These are phyloP conservation scores for Calameuta filiformis DNA, from an alignment of 2,888 invertebrate genomes.

Conservation along the genomic window DNA sequence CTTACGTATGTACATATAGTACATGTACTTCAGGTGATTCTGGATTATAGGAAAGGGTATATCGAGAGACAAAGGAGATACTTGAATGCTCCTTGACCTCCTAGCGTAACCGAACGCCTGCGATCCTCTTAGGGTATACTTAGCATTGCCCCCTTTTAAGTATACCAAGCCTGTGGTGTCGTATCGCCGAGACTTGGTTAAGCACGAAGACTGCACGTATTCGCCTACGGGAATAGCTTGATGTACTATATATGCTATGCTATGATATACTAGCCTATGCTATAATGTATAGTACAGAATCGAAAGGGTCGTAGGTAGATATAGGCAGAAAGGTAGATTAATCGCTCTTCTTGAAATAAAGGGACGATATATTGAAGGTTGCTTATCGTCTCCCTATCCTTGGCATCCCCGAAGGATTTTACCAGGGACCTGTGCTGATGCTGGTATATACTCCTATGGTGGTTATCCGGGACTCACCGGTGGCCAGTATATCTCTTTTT, in stretches of 20 bases:
- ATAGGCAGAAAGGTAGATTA: background rate
- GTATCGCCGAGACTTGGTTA: background rate
- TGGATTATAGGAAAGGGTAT: background rate
- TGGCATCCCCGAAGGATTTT: constrained; percentile 28
- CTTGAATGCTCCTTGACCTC: background rate
- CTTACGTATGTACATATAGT: background rate
- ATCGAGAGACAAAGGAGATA: background rate
- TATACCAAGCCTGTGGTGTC: background rate
- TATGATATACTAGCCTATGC: no score
- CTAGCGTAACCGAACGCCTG: background rate
- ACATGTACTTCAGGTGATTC: background rate
- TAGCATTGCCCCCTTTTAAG: background rate
- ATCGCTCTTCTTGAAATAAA: background rate
- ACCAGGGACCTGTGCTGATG: constrained; percentile 16
- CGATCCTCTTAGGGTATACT: background rate
- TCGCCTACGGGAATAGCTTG: background rate
- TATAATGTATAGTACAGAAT: no score
- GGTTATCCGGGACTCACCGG: background rate
- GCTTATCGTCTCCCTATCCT: constrained; percentile 39
- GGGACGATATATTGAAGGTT: constrained; percentile 42
- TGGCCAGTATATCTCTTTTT: constrained; percentile 51
- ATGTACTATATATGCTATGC: background rate
- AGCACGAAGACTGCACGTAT: background rate
- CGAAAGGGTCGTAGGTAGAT: background rate
- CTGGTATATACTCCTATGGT: background rate